Conservation (phyloP, 92 coral and sea anemone species). For the Metridium senile region DNA sequence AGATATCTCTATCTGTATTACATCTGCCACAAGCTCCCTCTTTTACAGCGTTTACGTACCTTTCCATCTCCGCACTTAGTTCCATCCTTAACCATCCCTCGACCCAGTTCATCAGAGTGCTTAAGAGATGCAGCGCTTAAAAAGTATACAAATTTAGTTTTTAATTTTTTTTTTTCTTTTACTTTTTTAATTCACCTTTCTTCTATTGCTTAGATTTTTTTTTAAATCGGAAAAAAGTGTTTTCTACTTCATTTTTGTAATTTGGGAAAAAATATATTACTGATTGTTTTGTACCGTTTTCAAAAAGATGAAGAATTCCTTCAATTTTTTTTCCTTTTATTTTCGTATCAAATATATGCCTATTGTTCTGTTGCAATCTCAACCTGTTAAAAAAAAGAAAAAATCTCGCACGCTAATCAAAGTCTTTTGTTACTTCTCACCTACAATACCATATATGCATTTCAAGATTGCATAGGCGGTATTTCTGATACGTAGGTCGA, state of each 20-base stretch:
- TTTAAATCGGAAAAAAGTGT: neutral
- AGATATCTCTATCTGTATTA: too few relatives aligned
- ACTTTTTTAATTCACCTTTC: neutral
- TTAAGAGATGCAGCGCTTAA: constrained; percentile 23
- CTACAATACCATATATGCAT: neutral
- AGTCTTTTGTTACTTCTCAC: too few relatives aligned
- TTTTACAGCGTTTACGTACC: neutral
- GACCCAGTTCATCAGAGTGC: constrained; percentile 24
- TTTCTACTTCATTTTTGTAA: neutral
- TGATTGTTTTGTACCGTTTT: neutral
- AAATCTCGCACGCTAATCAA: too few relatives aligned
- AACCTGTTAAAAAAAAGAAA: too few relatives aligned
- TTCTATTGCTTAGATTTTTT: neutral
- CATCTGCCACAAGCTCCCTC: neutral
- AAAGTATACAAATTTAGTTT: neutral
- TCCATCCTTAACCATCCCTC: constrained; percentile 39
- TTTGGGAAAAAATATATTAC: neutral
- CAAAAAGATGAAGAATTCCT: too few relatives aligned
- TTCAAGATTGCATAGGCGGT: neutral
- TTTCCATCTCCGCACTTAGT: constrained; percentile 43
- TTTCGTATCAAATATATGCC: too few relatives aligned
- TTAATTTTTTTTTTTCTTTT: too few relatives aligned
- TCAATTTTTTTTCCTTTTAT: too few relatives aligned
- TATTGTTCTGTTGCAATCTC: too few relatives aligned
- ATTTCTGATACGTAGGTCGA: too few relatives aligned